A percentile compares a stretch with the other conserved stretches of the same genome.
Conservation (phyloP, 2,888 invertebrate genomes). For the Carterocephalus palaemon region DNA sequence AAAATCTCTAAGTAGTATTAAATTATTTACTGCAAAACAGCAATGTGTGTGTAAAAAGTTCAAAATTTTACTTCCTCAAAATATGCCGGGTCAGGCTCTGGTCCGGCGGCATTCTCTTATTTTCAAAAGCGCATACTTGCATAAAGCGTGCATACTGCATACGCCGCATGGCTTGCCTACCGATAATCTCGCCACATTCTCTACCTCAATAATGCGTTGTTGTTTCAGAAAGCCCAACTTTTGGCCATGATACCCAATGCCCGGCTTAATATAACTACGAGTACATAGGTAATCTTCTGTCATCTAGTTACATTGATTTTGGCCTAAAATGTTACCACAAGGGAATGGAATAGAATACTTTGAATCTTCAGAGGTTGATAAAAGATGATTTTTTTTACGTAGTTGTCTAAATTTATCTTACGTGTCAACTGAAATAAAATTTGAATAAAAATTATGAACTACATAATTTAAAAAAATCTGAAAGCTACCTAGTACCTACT, state of each 20-base stretch:
- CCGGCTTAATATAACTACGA: conserved; percentile 1
- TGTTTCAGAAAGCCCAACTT: conserved; percentile 17
- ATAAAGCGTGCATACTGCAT: conserved; percentile 24
- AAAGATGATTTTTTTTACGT: too few relatives aligned
- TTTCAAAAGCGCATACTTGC: conserved; percentile 25
- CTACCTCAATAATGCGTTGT: conserved; percentile 20
- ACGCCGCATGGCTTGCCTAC: conserved; percentile 16
- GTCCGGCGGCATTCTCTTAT: conserved; percentile 23
- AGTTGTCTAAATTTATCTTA: too few relatives aligned
- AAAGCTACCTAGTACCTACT: too few relatives aligned
- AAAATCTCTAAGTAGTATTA: too few relatives aligned
- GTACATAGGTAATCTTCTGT: too few relatives aligned
- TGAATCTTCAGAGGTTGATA: too few relatives aligned
- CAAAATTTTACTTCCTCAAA: conserved; percentile 16
- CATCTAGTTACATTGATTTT: too few relatives aligned
- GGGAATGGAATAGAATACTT: too few relatives aligned
- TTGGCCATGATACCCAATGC: neutral
- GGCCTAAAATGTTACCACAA: too few relatives aligned
- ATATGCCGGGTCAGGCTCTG: conserved; percentile 11
- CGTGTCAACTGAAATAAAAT: too few relatives aligned
- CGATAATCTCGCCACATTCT: conserved; percentile 14
- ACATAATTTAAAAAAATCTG: too few relatives aligned
- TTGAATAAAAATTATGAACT: too few relatives aligned
- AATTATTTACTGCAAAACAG: conserved; percentile 2
- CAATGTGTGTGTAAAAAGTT: neutral